Evolutionary conservation across 2,113 vertebrate species (phyloP).

Genomic region (Herpetotheres cachinnans): DNA sequence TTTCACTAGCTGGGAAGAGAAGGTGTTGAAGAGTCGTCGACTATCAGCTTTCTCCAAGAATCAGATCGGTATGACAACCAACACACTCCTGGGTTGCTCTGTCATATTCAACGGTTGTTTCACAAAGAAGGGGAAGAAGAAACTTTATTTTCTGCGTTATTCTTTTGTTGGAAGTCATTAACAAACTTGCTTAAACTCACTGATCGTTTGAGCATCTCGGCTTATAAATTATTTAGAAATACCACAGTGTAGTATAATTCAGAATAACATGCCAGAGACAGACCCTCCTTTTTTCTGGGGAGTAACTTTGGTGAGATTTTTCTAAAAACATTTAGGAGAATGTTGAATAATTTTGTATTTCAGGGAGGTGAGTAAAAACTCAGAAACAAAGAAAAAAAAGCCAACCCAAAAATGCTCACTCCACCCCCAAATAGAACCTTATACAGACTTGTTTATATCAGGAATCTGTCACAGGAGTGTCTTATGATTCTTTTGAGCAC

Average conservation of each 20-base stretch:
- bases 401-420: rapidly evolving
- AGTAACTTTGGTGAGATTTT: not conserved
- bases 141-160: not conserved
- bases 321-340: not conserved
- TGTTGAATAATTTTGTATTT: not conserved
- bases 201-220: not conserved
- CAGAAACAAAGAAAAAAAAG: not conserved
- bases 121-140: not conserved
- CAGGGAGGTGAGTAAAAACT: not conserved
- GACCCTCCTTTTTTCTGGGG: not conserved
- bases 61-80: not conserved
- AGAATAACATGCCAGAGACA: not conserved
- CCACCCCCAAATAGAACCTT: not conserved
- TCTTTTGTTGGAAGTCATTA: not conserved
- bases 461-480: not conserved
- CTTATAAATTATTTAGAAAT: not conserved
- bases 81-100: not conserved
- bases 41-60: not conserved
- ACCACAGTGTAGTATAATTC: not conserved
- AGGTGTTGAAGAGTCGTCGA: not conserved
- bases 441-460: not conserved
- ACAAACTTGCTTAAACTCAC: not conserved
- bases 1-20: not conserved
- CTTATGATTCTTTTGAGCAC: not conserved
- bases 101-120: not conserved